Base-by-base conservation (phyloP, 2,888 invertebrate genomes). In the Cheilosia pagana region DNA sequence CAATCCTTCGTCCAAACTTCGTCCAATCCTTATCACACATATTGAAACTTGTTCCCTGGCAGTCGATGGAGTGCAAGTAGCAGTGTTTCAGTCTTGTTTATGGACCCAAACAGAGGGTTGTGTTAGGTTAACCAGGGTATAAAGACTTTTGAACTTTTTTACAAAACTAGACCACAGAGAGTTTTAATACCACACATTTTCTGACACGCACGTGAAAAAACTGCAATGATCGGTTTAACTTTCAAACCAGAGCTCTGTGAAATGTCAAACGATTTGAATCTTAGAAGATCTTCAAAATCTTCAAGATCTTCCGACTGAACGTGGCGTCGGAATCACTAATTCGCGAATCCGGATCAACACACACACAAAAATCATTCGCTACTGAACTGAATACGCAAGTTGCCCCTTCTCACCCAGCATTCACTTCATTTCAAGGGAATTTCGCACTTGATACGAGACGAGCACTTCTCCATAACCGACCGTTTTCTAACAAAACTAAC, bases 331-430 rank as follows among this genome's bases (percentile, higher is more conserved):
- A 68, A 68, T 68, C 28, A 43, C 68, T 43, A 43, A 45, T 55
- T 68, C 25, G 31, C 59, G 6, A 60, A 60, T 39, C 23, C 59
- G 71, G 59, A 71, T 48, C 60, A 71, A 12, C 7, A 31, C 35
- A 35, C 35, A 21, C 8, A 23, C 23, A 39, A 8, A 50, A 7
- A 60, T 60, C 50, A 35, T 59, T 28, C 39, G 48, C 48, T 16
- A 41, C 39, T 62, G 72, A 72, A 62, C 72, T 62, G 72, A 72
- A 72, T 72, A 72, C 28, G 21, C 25, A 72, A 72, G 12, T 35
- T 35, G 31, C 28, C 60, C 28, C 68, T 43, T 53, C 60, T 35
- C 35, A 25, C n/a, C n/a, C n/a, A 12, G 48, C 52, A 68, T 60
- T 57, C 45, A 63, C 25, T 57, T 70, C 35, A 14, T 23, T 19